A percentile compares a stretch with the other conserved stretches of the same genome.
phyloP scores from a whole-genome alignment of 1,140 invertebrate genomes.

The Formica exsecta region DNA sequence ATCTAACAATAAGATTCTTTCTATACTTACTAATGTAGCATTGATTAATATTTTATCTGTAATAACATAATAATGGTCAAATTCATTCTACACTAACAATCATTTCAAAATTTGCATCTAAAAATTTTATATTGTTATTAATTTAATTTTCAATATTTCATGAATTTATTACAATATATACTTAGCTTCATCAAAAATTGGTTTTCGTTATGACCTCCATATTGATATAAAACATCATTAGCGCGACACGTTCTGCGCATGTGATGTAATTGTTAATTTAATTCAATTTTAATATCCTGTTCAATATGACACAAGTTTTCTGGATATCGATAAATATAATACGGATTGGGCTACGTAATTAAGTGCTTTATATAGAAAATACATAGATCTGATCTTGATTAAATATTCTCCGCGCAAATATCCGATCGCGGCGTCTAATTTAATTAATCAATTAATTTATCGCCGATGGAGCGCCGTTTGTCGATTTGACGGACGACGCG shows the following conservation, averaged over 20 bases:
- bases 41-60: not conserved
- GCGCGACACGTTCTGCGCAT: not conserved
- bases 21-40: not conserved
- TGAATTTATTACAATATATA: slow-evolving; percentile 28
- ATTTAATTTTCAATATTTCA: slow-evolving; percentile 40
- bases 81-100: not conserved
- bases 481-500: slow-evolving; percentile 12
- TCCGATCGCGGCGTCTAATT: slow-evolving; percentile 24
- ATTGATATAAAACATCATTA: slow-evolving; percentile 17
- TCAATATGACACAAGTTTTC: slow-evolving; percentile 27
- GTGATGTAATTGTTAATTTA: slow-evolving; percentile 34
- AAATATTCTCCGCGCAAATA: slow-evolving; percentile 30
- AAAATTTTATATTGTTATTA: not conserved
- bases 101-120: not conserved
- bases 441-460: slow-evolving; percentile 63
- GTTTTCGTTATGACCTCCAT: slow-evolving; percentile 37
- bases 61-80: slow-evolving; percentile 14
- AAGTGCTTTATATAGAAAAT: slow-evolving; percentile 27
- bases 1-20: not conserved
- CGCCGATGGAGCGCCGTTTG: slow-evolving; percentile 23
- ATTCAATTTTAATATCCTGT: slow-evolving; percentile 49
- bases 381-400: slow-evolving; percentile 17
- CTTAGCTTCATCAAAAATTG: slow-evolving; percentile 23
- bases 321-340: slow-evolving; percentile 37
- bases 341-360: slow-evolving; percentile 28